phyloP scores from a whole-genome alignment of 2,797 vertebrate species.

The Notamacropus eugenii region DNA sequence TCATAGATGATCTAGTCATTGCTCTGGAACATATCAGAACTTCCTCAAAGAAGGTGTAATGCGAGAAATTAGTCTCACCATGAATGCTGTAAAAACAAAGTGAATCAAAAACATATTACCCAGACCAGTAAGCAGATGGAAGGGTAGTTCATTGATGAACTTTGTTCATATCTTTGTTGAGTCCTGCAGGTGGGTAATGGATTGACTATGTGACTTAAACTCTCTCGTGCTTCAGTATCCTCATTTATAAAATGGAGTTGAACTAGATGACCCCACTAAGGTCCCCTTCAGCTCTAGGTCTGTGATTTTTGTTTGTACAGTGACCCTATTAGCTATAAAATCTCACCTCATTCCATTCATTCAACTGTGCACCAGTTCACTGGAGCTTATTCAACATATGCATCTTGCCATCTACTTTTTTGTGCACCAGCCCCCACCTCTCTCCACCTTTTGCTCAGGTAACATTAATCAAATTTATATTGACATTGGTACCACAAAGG shows the following conservation, averaged over 20 bases:
- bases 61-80: not conserved
- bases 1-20: not conserved
- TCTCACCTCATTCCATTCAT: not conserved
- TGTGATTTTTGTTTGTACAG: not conserved
- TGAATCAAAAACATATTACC: not conserved
- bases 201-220: not conserved
- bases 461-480: not conserved
- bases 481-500: not conserved
- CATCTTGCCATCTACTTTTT: not conserved
- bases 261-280: not conserved
- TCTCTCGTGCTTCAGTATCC: not conserved
- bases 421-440: not conserved
- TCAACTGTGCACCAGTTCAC: not conserved
- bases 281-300: not conserved
- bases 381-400: not conserved
- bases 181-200: not conserved
- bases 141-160: not conserved
- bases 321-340: not conserved
- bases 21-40: not conserved
- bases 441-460: not conserved
- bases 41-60: not conserved
- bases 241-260: not conserved
- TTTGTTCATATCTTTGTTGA: not conserved
- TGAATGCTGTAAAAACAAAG: not conserved
- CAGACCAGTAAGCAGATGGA: not conserved